A percentile compares a stretch with the other conserved stretches of the same genome.
Evolutionary conservation across 2,797 vertebrate genomes (phyloP).

Genomic region (Melanotaenia maccullochi): DNA sequence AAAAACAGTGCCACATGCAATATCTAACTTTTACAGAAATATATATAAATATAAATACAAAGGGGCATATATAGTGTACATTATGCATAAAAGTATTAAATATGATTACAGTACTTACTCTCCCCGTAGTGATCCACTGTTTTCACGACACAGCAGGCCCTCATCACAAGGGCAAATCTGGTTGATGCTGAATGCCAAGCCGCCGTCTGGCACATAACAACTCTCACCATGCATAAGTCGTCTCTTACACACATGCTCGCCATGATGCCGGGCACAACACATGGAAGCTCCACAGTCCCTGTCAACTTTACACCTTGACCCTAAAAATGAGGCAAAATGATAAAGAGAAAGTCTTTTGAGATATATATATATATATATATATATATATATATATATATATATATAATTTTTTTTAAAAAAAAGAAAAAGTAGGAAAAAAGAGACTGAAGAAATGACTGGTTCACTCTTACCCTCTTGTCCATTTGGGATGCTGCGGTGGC

Average conservation of each 20-base stretch:
- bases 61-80: too few species aligned
- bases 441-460: neutral
- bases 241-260: constrained; percentile 86
- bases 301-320: constrained; percentile 86
- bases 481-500: constrained; percentile 82
- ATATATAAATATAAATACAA: too few species aligned
- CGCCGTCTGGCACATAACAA: constrained; percentile 87
- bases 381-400: too few species aligned
- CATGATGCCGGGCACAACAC: constrained; percentile 89
- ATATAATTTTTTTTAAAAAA: too few species aligned
- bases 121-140: constrained; percentile 46
- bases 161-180: constrained; percentile 88
- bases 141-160: constrained; percentile 84
- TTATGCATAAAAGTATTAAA: too few species aligned
- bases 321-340: constrained; percentile 53
- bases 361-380: too few species aligned
- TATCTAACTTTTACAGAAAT: too few species aligned
- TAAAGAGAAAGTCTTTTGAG: too few species aligned
- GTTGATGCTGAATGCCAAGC: constrained; percentile 90
- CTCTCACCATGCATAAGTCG: constrained; percentile 76
- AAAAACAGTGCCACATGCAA: too few species aligned
- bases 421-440: too few species aligned
- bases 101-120: constrained; percentile 79
- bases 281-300: constrained; percentile 82
- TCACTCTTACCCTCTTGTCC: constrained; percentile 85